phyloP scores from a whole-genome alignment of 1,140 invertebrate species.

The Hycleus cichorii region DNA sequence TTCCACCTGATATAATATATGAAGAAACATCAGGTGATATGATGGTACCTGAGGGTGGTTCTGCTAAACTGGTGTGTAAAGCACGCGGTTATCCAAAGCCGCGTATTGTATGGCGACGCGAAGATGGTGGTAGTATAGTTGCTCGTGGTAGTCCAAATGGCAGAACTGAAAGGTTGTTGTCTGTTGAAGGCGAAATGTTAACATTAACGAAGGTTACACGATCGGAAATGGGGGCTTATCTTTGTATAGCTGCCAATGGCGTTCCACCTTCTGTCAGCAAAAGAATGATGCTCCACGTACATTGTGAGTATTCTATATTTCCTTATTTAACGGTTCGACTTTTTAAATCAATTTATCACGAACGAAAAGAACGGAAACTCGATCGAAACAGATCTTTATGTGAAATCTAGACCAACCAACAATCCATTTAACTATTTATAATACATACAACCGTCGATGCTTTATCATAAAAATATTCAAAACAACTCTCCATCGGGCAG shows the following conservation, averaged over 20 bases:
- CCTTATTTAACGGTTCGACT: no score
- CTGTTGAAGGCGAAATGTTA: constrained; percentile 68
- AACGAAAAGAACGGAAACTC: no score
- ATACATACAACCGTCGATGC: no score
- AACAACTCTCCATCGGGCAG: no score
- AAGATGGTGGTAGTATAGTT: constrained; percentile 77
- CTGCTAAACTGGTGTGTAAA: constrained; percentile 78
- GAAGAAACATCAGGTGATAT: constrained; percentile 83
- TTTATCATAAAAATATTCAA: no score
- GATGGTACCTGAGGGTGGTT: constrained; percentile 85
- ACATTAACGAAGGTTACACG: constrained; percentile 72
- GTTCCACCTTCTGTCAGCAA: constrained; percentile 63
- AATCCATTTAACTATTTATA: no score
- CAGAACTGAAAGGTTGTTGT: constrained; percentile 64
- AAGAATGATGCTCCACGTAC: constrained; percentile 58
- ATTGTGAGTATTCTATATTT: constrained; percentile 62
- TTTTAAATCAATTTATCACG: no score
- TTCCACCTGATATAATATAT: constrained; percentile 83
- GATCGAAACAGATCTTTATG: no score
- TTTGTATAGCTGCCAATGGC: constrained; percentile 61
- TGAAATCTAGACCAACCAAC: no score
- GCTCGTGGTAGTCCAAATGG: constrained; percentile 58
- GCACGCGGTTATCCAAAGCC: constrained; percentile 79
- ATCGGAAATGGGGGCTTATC: constrained; percentile 71
- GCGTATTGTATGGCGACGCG: constrained; percentile 76